Percentiles rank a stretch among this genome's conserved stretches.
Evolutionary conservation across 2,888 invertebrate genomes (phyloP).

Genomic region (Dusona sp.): DNA sequence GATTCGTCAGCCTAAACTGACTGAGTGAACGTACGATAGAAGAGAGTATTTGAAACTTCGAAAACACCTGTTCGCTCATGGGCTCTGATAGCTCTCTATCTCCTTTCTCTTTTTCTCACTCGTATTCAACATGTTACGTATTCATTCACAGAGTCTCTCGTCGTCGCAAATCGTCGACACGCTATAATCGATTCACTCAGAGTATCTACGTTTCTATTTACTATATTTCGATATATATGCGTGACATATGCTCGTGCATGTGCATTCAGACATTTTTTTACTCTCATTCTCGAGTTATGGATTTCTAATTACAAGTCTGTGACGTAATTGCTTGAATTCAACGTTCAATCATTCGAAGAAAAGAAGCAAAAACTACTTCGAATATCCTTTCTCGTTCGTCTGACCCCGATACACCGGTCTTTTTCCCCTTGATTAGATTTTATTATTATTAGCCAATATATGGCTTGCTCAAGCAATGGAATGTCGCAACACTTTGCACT

Average conservation of each 20-base stretch:
- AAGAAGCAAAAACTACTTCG: conserved; percentile 7
- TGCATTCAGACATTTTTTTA: conserved; percentile 16
- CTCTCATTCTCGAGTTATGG: not conserved
- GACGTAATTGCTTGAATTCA: not conserved
- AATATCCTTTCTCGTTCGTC: conserved; percentile 57
- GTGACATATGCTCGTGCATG: not conserved
- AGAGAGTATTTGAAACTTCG: conserved; percentile 60
- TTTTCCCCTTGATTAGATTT: conserved; percentile 2
- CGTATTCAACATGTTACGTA: conserved; percentile 50
- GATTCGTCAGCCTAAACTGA: not conserved
- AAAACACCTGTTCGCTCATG: conserved; percentile 66
- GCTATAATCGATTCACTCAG: conserved; percentile 60
- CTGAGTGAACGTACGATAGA: conserved; percentile 29
- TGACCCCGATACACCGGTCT: conserved; percentile 8
- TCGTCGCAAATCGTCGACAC: conserved; percentile 48
- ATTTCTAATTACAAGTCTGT: not conserved
- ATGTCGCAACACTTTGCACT: not conserved
- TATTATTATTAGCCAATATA: not conserved
- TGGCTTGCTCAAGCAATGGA: not conserved
- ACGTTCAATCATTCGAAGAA: not conserved
- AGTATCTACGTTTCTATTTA: conserved; percentile 29
- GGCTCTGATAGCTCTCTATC: conserved; percentile 43
- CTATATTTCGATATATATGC: not conserved
- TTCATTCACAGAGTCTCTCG: conserved; percentile 61
- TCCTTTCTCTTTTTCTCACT: conserved; percentile 14